Evolutionary conservation across 2,797 vertebrate genomes (phyloP).

Genomic region (Rhinogobio ventralis): DNA sequence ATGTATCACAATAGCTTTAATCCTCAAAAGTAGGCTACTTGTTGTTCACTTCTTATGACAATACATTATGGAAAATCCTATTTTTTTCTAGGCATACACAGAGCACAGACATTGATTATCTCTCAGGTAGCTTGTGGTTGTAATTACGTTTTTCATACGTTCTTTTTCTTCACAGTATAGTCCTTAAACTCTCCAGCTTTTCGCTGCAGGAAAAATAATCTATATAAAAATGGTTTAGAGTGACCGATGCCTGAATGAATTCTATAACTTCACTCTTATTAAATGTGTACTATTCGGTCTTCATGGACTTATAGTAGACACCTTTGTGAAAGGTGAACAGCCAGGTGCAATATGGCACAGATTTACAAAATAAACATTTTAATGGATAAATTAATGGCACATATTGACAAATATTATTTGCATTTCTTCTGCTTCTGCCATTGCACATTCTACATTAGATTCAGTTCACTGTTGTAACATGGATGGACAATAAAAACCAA

Average conservation of each 20-base stretch:
- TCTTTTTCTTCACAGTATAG: slow-evolving; percentile 5
- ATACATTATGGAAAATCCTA: not conserved
- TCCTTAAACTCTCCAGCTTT: not conserved
- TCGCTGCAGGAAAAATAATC: not conserved
- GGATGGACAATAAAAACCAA: slow-evolving; percentile 8
- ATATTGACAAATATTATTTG: not conserved
- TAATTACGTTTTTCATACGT: slow-evolving; percentile 29
- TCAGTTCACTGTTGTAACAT: slow-evolving; percentile 20
- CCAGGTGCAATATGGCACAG: not conserved
- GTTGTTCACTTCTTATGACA: not conserved
- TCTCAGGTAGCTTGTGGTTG: slow-evolving; percentile 13
- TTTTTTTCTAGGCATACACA: not conserved
- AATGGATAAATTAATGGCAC: not conserved
- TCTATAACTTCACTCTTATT: not conserved
- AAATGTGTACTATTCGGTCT: not conserved
- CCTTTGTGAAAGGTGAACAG: not conserved
- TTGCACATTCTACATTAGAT: slow-evolving; percentile 16
- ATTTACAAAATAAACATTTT: not conserved
- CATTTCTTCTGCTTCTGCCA: not conserved
- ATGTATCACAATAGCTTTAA: slow-evolving; percentile 7
- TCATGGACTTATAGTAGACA: not conserved
- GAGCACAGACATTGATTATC: slow-evolving; percentile 20
- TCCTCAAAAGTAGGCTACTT: not conserved
- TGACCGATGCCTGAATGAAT: not conserved
- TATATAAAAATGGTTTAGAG: slow-evolving; percentile 7